These are phyloP conservation scores for Euclidia mi DNA, from an alignment of 2,888 invertebrate species.

Conservation along the genomic window DNA sequence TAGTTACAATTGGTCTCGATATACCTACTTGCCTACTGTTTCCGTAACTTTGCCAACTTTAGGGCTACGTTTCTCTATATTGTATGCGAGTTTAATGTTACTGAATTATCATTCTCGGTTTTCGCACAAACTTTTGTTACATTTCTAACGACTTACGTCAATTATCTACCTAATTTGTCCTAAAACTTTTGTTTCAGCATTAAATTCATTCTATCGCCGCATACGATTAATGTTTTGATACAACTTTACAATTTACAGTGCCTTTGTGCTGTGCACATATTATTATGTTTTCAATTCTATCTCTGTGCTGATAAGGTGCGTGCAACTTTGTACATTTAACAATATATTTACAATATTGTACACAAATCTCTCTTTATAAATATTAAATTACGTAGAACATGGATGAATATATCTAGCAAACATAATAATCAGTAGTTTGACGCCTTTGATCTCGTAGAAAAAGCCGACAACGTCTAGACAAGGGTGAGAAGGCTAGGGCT, in stretches of 20 bases:
- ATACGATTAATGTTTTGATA: conserved; percentile 3
- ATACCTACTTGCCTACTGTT: conserved; percentile 15
- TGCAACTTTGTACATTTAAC: conserved; percentile 38
- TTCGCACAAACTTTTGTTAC: neutral
- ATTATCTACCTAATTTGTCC: conserved; percentile 16
- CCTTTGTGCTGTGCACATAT: conserved; percentile 47
- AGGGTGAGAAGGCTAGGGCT: too few relatives aligned
- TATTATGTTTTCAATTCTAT: conserved; percentile 13
- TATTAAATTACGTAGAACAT: neutral
- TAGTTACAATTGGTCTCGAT: conserved; percentile 47
- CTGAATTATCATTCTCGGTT: conserved; percentile 6
- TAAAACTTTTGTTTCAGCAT: conserved; percentile 12
- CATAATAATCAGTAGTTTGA: too few relatives aligned
- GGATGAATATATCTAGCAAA: neutral
- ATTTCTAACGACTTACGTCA: conserved; percentile 10
- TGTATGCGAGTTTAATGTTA: conserved; percentile 7
- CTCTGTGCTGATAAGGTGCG: conserved; percentile 25
- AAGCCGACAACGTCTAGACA: too few relatives aligned
- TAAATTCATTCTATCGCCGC: conserved; percentile 29
- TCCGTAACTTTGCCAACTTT: conserved; percentile 13
- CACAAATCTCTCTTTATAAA: conserved; percentile 13
- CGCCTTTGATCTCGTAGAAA: too few relatives aligned
- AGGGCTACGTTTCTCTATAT: conserved; percentile 6
- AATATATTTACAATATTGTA: conserved; percentile 22
- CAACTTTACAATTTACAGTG: conserved; percentile 16